Base-by-base conservation (phyloP, 2,797 vertebrate genomes). In the Sebastes trivittatus region DNA sequence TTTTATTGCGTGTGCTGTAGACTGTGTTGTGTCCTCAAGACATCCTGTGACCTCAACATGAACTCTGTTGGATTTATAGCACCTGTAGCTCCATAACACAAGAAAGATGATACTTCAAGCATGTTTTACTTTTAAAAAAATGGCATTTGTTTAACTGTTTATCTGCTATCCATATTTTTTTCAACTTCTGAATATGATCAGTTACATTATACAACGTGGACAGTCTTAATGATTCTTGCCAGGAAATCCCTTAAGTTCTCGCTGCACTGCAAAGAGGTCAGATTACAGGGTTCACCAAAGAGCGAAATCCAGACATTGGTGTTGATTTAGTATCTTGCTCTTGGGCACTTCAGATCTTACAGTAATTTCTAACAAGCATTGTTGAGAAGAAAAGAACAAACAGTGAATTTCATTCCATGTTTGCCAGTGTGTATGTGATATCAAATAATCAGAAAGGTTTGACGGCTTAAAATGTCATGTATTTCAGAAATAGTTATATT, bases 21-120 rank as follows among this genome's bases (percentile, higher is more conserved):
- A 58, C 69, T 30, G 67, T 4, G 46, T 38, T 11, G 60, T 55
- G 64, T 88, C 90, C 89, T 83, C 30, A 36, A 73, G 80, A 80
- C 83, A 72, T 88, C 65, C 20, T 66, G 54, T 86, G 87, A 93
- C 91, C 94, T 82, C 70, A n/a, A 23, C 29, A 6, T 92, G 94
- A 94, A 88, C 89, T 81, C 81, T 30, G 49, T 3, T 5, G 42
- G 61, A 10, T 91, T 87, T 86, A 86, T 83, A 88, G 86, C 83
- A 78, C 65, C 56, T 85, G 42, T 55, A 87, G 80, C 82, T 83
- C 83, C 82, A 81, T 80, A 85, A 89, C 75, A 77, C 77, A 60
- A 61, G 52, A 82, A 25, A 4, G 69, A 88, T 64, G 49, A 62
- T 49, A 49, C n/a, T 49, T 71, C 1, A 5, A 58, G 55, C 5